Percentiles rank a stretch among this genome's conserved stretches.
phyloP scores from a whole-genome alignment of 2,113 vertebrate species.

The Mastomys natalensis region DNA sequence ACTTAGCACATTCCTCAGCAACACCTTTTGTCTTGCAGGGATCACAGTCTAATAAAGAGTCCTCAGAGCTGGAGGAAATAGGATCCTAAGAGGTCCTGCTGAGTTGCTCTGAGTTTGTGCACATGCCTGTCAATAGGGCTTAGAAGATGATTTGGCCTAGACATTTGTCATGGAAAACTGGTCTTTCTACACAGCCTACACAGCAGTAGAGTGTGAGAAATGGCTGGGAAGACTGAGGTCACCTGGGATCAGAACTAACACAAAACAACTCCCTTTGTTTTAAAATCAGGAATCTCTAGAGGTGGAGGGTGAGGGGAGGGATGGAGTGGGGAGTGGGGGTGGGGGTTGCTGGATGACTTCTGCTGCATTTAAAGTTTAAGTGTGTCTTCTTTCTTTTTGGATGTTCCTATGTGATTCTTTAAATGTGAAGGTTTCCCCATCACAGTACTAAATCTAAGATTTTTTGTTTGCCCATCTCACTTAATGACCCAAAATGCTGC shows the following conservation, averaged over 20 bases:
- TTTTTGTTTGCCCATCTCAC: background rate
- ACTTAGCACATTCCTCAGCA: background rate
- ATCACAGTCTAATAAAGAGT: background rate
- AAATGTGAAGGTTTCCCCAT: background rate
- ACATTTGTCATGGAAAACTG: background rate
- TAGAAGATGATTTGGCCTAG: background rate
- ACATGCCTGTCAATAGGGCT: fast-evolving
- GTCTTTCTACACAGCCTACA: background rate
- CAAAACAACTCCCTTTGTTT: background rate
- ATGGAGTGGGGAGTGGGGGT: too few species aligned
- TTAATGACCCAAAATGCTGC: background rate
- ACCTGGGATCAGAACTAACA: background rate
- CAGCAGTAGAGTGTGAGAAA: background rate
- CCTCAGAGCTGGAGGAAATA: background rate
- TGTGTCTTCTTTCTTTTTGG: background rate
- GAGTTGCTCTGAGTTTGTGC: background rate
- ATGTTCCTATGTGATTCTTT: background rate
- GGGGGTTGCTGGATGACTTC: background rate
- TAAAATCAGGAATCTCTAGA: background rate
- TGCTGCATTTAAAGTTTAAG: conserved; percentile 7
- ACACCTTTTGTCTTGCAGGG: background rate
- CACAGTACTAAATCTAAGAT: background rate
- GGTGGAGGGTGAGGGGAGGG: background rate
- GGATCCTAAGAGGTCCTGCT: background rate
- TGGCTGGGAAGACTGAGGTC: background rate